These are phyloP conservation scores for Acanthis flammea DNA, from an alignment of 2,797 vertebrate species.

Conservation along the genomic window DNA sequence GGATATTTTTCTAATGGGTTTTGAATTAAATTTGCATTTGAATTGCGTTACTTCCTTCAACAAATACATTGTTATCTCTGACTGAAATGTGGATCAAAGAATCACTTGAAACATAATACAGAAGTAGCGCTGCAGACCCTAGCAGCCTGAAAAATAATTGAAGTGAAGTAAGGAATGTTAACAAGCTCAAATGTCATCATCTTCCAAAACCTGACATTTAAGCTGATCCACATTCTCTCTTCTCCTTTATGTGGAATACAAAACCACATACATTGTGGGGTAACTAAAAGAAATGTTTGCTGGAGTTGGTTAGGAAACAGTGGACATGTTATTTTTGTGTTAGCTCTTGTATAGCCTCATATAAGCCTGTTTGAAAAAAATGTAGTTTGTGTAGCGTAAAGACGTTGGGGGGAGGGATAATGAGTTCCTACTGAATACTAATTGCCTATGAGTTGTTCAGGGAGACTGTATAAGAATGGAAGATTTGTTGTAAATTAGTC, in stretches of 20 bases:
- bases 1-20: slow-evolving; percentile 24
- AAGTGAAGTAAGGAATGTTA: slow-evolving; percentile 77
- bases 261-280: slow-evolving; percentile 1
- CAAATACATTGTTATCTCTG: slow-evolving; percentile 7
- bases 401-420: slow-evolving; percentile 73
- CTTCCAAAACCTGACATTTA: slow-evolving; percentile 75
- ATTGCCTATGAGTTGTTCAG: slow-evolving; percentile 75
- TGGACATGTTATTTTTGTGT: slow-evolving; percentile 33
- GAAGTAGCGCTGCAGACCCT: slow-evolving; percentile 28
- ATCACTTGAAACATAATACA: slow-evolving; percentile 61
- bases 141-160: slow-evolving; percentile 70
- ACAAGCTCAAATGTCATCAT: slow-evolving; percentile 70
- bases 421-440: slow-evolving; percentile 76
- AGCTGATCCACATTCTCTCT: slow-evolving; percentile 29
- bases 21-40: slow-evolving; percentile 52
- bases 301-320: neutral
- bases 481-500: slow-evolving; percentile 79
- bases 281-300: slow-evolving; percentile 27
- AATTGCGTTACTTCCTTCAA: slow-evolving; percentile 24
- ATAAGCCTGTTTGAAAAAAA: slow-evolving; percentile 10
- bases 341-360: slow-evolving; percentile 25
- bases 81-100: slow-evolving; percentile 46
- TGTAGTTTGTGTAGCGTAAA: slow-evolving; percentile 62
- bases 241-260: slow-evolving; percentile 35
- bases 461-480: slow-evolving; percentile 74